A percentile compares a stretch with the other conserved stretches of the same genome.
These are phyloP conservation scores for Cassiopea andromeda DNA, from an alignment of 30 jellyfish, hydroid and myxozoan species.

Conservation along the genomic window DNA sequence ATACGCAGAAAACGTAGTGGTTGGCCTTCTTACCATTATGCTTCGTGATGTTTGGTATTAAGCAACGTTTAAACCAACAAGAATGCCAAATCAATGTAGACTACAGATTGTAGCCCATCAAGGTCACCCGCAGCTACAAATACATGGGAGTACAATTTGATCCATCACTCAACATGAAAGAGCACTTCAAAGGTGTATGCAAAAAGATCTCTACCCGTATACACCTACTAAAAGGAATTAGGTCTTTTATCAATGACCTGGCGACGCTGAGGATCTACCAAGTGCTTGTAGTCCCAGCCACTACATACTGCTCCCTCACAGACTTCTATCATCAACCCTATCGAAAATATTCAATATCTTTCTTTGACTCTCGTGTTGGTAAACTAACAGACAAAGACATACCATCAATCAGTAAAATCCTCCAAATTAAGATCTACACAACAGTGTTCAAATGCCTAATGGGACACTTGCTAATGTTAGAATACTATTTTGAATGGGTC, in stretches of 20 bases:
- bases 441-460: not conserved
- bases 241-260: not conserved
- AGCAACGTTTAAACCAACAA: not conserved
- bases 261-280: not conserved
- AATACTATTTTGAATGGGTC: constrained; percentile 1
- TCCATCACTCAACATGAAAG: constrained; percentile 18
- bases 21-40: too few relatives aligned
- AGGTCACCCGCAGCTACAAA: not conserved
- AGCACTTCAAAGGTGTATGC: constrained; percentile 15
- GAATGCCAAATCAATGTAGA: not conserved
- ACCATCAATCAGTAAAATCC: too few relatives aligned
- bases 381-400: not conserved
- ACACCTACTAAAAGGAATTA: not conserved
- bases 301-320: constrained; percentile 18
- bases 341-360: not conserved
- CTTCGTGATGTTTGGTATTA: not conserved
- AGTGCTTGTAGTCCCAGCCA: not conserved
- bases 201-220: constrained; percentile 8
- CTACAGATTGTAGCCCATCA: constrained; percentile 8
- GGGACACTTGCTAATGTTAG: not conserved
- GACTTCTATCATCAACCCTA: constrained; percentile 13
- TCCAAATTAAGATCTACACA: too few relatives aligned
- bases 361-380: constrained; percentile 9
- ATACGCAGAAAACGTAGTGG: too few relatives aligned
- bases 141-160: constrained; percentile 1